phyloP scores from a whole-genome alignment of 2,797 vertebrate genomes.

The Hybognathus amarus region DNA sequence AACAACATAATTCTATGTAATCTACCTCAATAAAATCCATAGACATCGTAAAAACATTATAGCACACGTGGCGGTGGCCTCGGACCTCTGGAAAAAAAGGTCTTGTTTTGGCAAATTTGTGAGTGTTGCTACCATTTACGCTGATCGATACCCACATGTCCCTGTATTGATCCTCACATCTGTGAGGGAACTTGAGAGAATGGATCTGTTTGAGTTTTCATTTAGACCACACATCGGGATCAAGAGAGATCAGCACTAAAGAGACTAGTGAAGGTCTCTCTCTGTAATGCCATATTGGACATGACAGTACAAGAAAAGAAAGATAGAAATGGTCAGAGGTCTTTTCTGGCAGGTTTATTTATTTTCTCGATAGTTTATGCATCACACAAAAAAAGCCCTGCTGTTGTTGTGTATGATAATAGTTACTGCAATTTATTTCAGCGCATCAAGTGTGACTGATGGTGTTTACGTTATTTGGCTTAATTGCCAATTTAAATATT shows the following conservation, averaged over 20 bases:
- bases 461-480: slow-evolving; percentile 11
- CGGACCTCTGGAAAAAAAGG: slow-evolving; percentile 60
- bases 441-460: neutral
- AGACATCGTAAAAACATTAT: slow-evolving; percentile 60
- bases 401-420: neutral
- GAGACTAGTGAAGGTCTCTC: slow-evolving; percentile 51
- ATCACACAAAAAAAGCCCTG: neutral
- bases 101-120: slow-evolving; percentile 69
- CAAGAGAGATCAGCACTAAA: slow-evolving; percentile 64
- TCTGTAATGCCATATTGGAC: slow-evolving; percentile 46
- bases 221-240: slow-evolving; percentile 77
- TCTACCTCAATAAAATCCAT: slow-evolving; percentile 61
- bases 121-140: slow-evolving; percentile 80
- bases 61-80: slow-evolving; percentile 53
- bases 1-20: slow-evolving; percentile 61
- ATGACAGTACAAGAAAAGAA: slow-evolving; percentile 35
- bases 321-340: slow-evolving; percentile 15
- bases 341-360: slow-evolving; percentile 22
- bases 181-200: slow-evolving; percentile 78
- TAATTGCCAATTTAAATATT: slow-evolving; percentile 30
- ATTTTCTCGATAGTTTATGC: slow-evolving; percentile 1
- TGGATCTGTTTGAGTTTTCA: slow-evolving; percentile 80
- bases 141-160: slow-evolving; percentile 82
- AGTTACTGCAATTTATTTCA: neutral
- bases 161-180: slow-evolving; percentile 78